Conservation (phyloP, 1,140 invertebrate species). For the Drosophila mojavensis region DNA sequence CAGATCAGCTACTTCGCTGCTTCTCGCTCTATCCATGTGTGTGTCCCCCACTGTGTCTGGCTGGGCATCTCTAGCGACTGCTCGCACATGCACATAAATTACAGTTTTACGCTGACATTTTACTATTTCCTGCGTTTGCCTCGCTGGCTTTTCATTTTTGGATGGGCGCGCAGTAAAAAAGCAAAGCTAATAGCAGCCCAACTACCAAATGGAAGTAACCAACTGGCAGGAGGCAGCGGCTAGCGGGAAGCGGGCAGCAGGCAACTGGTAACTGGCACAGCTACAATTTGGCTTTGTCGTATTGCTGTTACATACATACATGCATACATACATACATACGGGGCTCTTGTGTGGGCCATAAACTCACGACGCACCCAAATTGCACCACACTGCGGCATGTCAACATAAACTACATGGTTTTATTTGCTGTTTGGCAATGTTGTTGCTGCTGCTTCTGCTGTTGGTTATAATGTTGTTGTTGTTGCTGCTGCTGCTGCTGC, state of each 20-base stretch:
- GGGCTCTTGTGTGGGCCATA: constrained; percentile 39
- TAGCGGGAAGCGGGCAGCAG: constrained; percentile 11
- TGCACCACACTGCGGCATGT: constrained; percentile 56
- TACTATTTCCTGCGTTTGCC: constrained; percentile 68
- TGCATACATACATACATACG: too few relatives aligned
- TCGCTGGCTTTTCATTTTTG: constrained; percentile 74
- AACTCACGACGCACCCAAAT: constrained; percentile 46
- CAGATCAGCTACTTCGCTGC: not conserved
- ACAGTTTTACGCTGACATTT: constrained; percentile 82
- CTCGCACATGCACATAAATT: constrained; percentile 79
- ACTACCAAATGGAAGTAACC: constrained; percentile 32
- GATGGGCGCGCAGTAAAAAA: constrained; percentile 70
- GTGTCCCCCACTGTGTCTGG: not conserved
- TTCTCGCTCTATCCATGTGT: not conserved
- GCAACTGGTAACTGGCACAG: constrained; percentile 8
- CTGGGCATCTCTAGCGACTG: constrained; percentile 20
- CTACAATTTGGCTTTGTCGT: constrained; percentile 69
- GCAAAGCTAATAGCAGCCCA: constrained; percentile 72
- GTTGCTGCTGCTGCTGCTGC: constrained; percentile 24
- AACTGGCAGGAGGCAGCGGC: constrained; percentile 1
- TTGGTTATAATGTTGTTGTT: constrained; percentile 26
- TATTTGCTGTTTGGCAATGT: constrained; percentile 64
- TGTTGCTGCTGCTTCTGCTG: constrained; percentile 33
- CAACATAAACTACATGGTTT: constrained; percentile 72
- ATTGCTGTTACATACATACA: constrained; percentile 21